Evolutionary conservation across 2,888 invertebrate species (phyloP), one percentile per base, ranked within the genome.

Genomic region (Diabrotica balteata): DNA sequence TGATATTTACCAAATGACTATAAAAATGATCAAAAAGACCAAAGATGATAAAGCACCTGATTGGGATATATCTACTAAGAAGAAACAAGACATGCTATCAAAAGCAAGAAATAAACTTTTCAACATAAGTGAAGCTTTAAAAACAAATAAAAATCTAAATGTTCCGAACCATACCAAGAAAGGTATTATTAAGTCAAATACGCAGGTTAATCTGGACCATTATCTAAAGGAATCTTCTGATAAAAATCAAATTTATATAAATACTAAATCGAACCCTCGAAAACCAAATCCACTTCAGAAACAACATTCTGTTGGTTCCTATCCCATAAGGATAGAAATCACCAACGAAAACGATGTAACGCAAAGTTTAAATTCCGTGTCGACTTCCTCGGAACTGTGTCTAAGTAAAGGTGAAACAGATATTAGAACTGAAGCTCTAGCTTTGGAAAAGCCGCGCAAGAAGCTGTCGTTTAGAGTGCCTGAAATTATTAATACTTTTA

Each of bases 401-500:
- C 79, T 80, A 62, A 82, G 81, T 60, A 81, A 82, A 68, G 74
- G 80, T 8, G 75, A 80, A 69, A 76, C 81, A 76, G 67, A 84
- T 78, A 70, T 85, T 80, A 82, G 75, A 83, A 86, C 80, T 6
- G 81, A 81, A 54, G 81, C 83, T 62, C 74, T 87, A 82, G 84
- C 84, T 78, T 75, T 81, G 75, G 90, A 88, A 79, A 86, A 90
- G 75, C 93, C 94, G 0, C 87, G 94, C 63, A 95, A 95, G 82
- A 95, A 95, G 82, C 85, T 95, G 9, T 95, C 94, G 8, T 95
- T 95, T 83, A 90, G 93, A 69, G 94, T 95, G 78, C 95, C 95
- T 4, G 93, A 93, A 84, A 91, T 92, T 47, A 50, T 66, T 7
- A 63, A 59, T 8, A 63, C 59, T 5, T 44, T 65, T 5, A 71